Percentiles rank a stretch among this genome's conserved stretches.
phyloP scores from a whole-genome alignment of 2,888 invertebrate species.

The Gastracanthus pulcherrimus region DNA sequence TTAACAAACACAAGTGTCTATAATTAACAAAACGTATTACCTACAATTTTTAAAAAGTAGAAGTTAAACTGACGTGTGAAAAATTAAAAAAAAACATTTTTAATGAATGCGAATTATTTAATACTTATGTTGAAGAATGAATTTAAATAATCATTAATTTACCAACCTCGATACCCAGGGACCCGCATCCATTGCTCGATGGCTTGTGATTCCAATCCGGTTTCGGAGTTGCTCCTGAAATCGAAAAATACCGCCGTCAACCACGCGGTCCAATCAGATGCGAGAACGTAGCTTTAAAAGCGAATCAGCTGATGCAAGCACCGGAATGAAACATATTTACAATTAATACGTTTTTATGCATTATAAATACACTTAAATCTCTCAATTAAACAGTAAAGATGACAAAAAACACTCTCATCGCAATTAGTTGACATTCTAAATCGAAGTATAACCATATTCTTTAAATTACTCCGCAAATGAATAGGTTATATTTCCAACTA shows the following conservation, averaged over 20 bases:
- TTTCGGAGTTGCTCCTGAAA: slow-evolving; percentile 83
- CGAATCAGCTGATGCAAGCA: slow-evolving; percentile 41
- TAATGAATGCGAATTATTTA: too few relatives aligned
- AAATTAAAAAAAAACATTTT: slow-evolving; percentile 1
- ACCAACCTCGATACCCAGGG: slow-evolving; percentile 84
- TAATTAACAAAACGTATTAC: too few relatives aligned
- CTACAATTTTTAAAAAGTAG: too few relatives aligned
- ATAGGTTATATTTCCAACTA: neutral
- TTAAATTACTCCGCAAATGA: neutral
- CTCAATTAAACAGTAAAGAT: too few relatives aligned
- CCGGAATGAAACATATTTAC: neutral
- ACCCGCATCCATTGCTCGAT: slow-evolving; percentile 91
- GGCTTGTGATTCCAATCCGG: slow-evolving; percentile 87
- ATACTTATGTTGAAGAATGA: neutral
- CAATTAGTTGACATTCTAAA: neutral
- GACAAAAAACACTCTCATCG: neutral
- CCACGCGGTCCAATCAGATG: neutral
- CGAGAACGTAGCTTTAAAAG: slow-evolving; percentile 16
- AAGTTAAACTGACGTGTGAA: too few relatives aligned
- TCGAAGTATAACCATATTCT: neutral
- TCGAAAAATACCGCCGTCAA: slow-evolving; percentile 38
- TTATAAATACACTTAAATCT: neutral
- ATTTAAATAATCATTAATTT: too few relatives aligned
- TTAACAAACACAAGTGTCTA: too few relatives aligned
- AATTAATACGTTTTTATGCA: neutral